These are phyloP conservation scores for Arctia plantaginis DNA, from an alignment of 2,888 invertebrate genomes.

Conservation along the genomic window DNA sequence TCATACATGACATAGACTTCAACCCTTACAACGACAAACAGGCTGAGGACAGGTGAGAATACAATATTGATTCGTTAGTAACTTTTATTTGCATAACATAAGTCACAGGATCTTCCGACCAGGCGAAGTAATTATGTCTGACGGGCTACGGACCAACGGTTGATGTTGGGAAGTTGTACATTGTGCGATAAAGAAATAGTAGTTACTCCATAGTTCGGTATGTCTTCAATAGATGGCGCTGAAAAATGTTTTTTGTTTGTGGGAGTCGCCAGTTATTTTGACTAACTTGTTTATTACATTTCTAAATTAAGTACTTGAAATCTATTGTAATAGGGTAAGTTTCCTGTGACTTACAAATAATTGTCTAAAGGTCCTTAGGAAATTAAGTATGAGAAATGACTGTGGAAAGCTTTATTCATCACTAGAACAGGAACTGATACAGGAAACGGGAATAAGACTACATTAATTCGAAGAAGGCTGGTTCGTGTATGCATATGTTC, in stretches of 20 bases:
- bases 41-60: conserved; percentile 93
- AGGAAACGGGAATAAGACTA: background rate
- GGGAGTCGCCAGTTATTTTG: background rate
- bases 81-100: background rate
- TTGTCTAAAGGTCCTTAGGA: too few species aligned
- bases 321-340: too few species aligned
- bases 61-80: background rate
- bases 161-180: too few species aligned
- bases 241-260: background rate
- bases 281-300: background rate
- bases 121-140: background rate
- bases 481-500: background rate
- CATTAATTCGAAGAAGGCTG: too few species aligned
- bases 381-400: too few species aligned
- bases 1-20: conserved; percentile 99
- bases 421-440: background rate
- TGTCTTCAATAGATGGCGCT: background rate
- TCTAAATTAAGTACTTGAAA: background rate
- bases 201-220: background rate
- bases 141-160: too few species aligned
- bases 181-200: background rate
- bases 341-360: too few species aligned
- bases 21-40: conserved; percentile 99
- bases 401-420: background rate
- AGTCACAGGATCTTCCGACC: background rate